Evolutionary conservation across 2,888 invertebrate genomes (phyloP), one percentile per base, ranked within the genome.

Genomic region (Ophonus ardosiacus): DNA sequence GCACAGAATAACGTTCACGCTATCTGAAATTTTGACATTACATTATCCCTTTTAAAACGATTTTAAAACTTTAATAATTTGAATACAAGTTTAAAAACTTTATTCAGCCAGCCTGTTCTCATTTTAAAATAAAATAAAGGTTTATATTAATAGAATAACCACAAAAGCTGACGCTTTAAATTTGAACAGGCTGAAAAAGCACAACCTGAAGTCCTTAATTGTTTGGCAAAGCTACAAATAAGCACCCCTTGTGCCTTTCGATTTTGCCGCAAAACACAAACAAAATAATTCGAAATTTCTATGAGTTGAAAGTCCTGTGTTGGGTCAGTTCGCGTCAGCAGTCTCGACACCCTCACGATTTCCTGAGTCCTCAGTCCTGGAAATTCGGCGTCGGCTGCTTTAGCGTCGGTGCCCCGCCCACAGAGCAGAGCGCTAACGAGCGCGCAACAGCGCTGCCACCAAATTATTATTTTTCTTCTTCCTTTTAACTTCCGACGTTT

Each of bases 391-490:
- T 17, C 71, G 40, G 17, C 68, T 63, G 18, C 68, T 38, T 31
- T 3, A 10, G 15, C 43, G 6, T 10, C 18, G 71, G 18, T 24
- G 78, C 78, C 13, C 24, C 31, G 78, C 65, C 43, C 43, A 51
- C 43, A 43, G 18, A 10, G 43, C 71, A 15, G 38, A 80, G 61
- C 38, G 61, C 80, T 61, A 80, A 80, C 80, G 59, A 80, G 80
- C 61, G 59, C 31, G 80, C 61, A 80, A 80, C 80, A 59, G 40
- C 80, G 38, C 80, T 59, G 61, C 80, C 80, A 61, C 80, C 61
- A 80, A 80, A 80, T 80, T 80, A 80, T 80, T 80, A 80, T 80
- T 80, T 80, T 80, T 80, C 80, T 40, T 59, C 61, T 80, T 80
- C 80, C 80, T 80, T 80, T 61, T 61, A 61, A 59, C 80, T 61